A percentile compares a stretch with the other conserved stretches of the same genome.
Conservation (phyloP, 2,113 vertebrate genomes). For the Lycaon pictus region DNA sequence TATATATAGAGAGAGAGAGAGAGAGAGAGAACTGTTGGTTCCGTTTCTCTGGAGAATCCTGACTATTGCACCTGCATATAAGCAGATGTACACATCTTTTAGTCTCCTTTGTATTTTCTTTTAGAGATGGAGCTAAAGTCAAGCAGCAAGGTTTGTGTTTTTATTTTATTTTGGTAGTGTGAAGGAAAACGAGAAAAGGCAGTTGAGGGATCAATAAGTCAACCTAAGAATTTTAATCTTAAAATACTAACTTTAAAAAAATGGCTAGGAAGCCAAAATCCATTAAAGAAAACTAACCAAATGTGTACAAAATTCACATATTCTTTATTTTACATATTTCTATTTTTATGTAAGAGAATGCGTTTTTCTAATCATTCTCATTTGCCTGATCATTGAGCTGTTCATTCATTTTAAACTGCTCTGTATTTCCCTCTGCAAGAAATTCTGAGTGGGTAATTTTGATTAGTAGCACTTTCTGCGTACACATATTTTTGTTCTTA, state of each 20-base stretch:
- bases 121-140: background rate
- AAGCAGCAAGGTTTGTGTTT: background rate
- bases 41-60: background rate
- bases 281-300: conserved; percentile 49
- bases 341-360: conserved; percentile 66
- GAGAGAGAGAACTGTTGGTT: background rate
- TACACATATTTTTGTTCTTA: conserved; percentile 54
- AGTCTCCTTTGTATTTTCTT: background rate
- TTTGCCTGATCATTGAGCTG: conserved; percentile 77
- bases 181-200: background rate
- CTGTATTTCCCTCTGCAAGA: conserved; percentile 59
- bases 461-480: conserved; percentile 56
- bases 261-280: background rate
- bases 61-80: background rate
- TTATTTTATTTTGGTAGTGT: background rate
- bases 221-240: conserved; percentile 50
- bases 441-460: conserved; percentile 65
- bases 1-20: background rate
- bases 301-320: conserved; percentile 50
- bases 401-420: conserved; percentile 75
- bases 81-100: background rate
- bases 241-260: conserved; percentile 38
- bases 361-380: conserved; percentile 76
- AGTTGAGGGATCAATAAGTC: background rate
- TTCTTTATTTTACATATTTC: conserved; percentile 68